A percentile compares a stretch with the other conserved stretches of the same genome.
phyloP scores from a whole-genome alignment of 2,113 vertebrate genomes.

The Panthera leo region DNA sequence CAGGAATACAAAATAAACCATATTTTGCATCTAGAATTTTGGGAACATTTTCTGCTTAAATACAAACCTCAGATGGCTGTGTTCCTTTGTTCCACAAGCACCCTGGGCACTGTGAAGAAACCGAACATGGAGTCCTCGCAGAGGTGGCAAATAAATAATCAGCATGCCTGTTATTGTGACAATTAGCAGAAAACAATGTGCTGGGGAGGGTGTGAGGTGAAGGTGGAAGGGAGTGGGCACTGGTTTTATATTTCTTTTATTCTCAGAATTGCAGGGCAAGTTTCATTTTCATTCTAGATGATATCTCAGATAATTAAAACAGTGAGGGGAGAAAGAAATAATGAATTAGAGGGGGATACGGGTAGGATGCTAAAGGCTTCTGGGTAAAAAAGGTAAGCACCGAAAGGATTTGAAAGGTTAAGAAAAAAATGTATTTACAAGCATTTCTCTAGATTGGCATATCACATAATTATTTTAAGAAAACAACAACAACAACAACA shows the following conservation, averaged over 20 bases:
- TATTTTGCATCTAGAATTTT: conserved; percentile 31
- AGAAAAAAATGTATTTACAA: background rate
- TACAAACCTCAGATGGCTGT: background rate
- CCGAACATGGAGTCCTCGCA: background rate
- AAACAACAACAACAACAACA: background rate
- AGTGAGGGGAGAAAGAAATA: background rate
- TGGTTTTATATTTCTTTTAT: conserved; percentile 18
- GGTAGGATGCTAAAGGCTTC: background rate
- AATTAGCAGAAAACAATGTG: conserved; percentile 20
- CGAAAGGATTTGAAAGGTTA: conserved; percentile 5
- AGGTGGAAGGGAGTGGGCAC: background rate
- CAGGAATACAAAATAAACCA: conserved; percentile 48
- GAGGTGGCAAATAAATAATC: background rate
- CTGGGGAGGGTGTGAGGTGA: background rate
- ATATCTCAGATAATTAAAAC: conserved; percentile 39
- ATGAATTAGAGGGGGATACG: background rate
- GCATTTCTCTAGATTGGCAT: background rate
- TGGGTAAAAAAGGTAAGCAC: background rate
- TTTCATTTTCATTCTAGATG: conserved; percentile 40
- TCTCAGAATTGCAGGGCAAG: background rate
- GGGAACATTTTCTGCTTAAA: conserved; percentile 5
- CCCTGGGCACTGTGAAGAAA: background rate
- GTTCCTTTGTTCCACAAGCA: background rate
- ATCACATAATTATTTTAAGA: background rate
- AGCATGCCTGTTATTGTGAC: background rate